phyloP scores from a whole-genome alignment of 2,113 vertebrate genomes.

The Nesogale talazaci region DNA sequence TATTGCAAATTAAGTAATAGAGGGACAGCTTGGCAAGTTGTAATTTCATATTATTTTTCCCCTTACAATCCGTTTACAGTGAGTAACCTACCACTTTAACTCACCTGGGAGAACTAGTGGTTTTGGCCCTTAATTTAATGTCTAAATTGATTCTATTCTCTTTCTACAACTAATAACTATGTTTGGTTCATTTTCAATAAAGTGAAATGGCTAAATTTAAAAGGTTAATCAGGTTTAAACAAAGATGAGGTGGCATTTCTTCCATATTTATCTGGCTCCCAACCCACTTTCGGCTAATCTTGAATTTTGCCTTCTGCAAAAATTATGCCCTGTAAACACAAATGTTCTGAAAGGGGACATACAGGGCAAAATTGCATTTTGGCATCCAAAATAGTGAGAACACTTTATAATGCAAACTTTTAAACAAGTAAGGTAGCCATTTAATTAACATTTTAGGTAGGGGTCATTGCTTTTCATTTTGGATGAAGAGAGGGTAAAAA shows the following conservation, averaged over 20 bases:
- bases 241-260: conserved; percentile 79
- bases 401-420: conserved; percentile 68
- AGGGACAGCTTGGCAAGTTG: conserved; percentile 56
- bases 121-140: conserved; percentile 73
- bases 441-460: conserved; percentile 76
- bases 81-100: conserved; percentile 70
- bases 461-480: conserved; percentile 68
- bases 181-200: conserved; percentile 80
- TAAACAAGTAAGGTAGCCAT: conserved; percentile 56
- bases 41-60: conserved; percentile 61
- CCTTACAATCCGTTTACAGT: conserved; percentile 44
- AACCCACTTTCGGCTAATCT: conserved; percentile 71
- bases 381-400: conserved; percentile 64
- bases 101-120: conserved; percentile 69
- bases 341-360: conserved; percentile 56
- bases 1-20: conserved; percentile 11
- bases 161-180: conserved; percentile 64
- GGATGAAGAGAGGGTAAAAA: conserved; percentile 63
- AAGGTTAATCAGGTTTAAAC: conserved; percentile 80
- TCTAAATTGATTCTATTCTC: conserved; percentile 76
- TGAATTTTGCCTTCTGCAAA: conserved; percentile 67
- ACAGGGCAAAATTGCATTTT: conserved; percentile 53
- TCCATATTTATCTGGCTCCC: conserved; percentile 70
- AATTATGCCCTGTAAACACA: conserved; percentile 68
- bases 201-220: conserved; percentile 79